Conservation (phyloP, 2,797 vertebrate genomes). For the Eremophila alpestris region DNA sequence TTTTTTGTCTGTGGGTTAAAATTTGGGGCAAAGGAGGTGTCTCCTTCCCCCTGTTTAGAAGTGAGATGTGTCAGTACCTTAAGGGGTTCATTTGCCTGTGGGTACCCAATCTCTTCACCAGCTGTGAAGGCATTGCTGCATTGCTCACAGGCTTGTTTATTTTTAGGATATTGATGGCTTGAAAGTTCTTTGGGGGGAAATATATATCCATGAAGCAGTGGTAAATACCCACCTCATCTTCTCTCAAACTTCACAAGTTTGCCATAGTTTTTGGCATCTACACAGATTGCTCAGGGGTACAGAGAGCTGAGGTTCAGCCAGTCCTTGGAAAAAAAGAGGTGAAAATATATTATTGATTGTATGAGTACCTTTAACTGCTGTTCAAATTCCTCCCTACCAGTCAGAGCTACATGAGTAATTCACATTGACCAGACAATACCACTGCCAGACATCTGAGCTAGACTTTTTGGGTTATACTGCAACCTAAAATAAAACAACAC, state of each 20-base stretch:
- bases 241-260: neutral
- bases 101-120: neutral
- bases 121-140: neutral
- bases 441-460: neutral
- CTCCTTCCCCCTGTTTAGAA: neutral
- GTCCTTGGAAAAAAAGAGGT: neutral
- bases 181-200: neutral
- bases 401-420: neutral
- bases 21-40: neutral
- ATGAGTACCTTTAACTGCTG: neutral
- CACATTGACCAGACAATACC: neutral
- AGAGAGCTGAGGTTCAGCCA: neutral
- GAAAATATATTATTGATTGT: neutral
- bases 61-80: neutral
- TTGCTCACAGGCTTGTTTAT: slow-evolving; percentile 9
- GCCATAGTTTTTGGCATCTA: neutral
- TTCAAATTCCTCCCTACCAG: neutral
- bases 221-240: neutral
- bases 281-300: neutral
- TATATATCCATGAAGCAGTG: neutral
- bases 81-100: neutral
- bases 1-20: neutral
- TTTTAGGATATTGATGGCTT: slow-evolving; percentile 37
- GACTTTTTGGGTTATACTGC: neutral
- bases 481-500: neutral